Conservation (phyloP, 2,888 invertebrate genomes). For the Polyploca ridens region DNA sequence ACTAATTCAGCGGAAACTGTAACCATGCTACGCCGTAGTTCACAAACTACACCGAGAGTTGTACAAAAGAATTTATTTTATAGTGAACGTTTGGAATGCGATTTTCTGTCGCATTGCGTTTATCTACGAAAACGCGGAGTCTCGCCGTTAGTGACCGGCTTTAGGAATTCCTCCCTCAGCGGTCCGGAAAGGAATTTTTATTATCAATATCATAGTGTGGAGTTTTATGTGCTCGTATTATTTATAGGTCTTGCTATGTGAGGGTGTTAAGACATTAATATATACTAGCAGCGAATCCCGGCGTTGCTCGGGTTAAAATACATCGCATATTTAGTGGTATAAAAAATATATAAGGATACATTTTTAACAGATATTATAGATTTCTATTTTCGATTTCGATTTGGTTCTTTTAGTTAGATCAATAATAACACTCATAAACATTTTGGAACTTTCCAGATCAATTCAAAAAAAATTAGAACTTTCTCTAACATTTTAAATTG, state of each 20-base stretch:
- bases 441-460: too few relatives aligned
- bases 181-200: constrained; percentile 64
- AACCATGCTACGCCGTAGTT: background rate
- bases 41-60: constrained; percentile 4
- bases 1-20: constrained; percentile 11
- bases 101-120: constrained; percentile 13
- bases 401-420: too few relatives aligned
- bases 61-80: constrained; percentile 29
- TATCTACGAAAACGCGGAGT: constrained; percentile 12
- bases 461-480: too few relatives aligned
- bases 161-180: constrained; percentile 29
- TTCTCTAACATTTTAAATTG: too few relatives aligned
- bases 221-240: constrained; percentile 52
- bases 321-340: too few relatives aligned
- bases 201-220: constrained; percentile 66
- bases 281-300: too few relatives aligned
- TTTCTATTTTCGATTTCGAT: too few relatives aligned
- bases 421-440: too few relatives aligned
- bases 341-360: too few relatives aligned
- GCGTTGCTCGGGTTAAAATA: too few relatives aligned
- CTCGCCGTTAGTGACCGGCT: constrained; percentile 9
- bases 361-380: too few relatives aligned
- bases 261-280: constrained; percentile 24
- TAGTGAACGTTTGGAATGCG: constrained; percentile 18
- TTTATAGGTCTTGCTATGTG: constrained; percentile 51